These are phyloP conservation scores for Centropyge bicolor DNA, from an alignment of 2,797 vertebrate genomes.

Conservation along the genomic window DNA sequence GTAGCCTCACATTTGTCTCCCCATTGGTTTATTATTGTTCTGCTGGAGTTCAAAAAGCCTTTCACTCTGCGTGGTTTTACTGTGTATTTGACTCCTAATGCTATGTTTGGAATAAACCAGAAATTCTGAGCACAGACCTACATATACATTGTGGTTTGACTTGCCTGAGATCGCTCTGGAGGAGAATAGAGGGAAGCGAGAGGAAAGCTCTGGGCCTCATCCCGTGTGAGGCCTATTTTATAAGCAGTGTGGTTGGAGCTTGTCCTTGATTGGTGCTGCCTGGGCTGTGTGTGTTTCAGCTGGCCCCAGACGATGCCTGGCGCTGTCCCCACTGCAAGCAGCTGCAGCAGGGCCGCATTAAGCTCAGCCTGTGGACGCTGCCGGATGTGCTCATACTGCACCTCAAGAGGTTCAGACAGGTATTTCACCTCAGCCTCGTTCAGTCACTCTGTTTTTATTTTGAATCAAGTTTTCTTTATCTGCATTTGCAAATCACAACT, in stretches of 20 bases:
- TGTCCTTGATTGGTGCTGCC: conserved; percentile 59
- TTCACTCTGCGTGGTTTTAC: conserved; percentile 39
- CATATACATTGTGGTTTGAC: conserved; percentile 70
- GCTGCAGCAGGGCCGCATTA: conserved; percentile 99
- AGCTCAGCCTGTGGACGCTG: conserved; percentile 97
- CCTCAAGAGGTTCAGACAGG: conserved; percentile 98
- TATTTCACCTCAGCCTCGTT: conserved; percentile 62
- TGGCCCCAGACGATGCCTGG: conserved; percentile 98
- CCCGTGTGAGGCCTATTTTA: conserved; percentile 60
- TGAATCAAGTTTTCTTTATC: not conserved
- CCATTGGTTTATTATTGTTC: conserved; percentile 43
- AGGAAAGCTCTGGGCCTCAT: conserved; percentile 32
- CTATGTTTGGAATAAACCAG: conserved; percentile 66
- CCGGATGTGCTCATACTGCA: conserved; percentile 98
- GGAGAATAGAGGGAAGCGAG: conserved; percentile 33
- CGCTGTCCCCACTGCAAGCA: conserved; percentile 99
- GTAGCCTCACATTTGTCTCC: conserved; percentile 27
- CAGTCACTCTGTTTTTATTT: not conserved
- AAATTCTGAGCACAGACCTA: conserved; percentile 45
- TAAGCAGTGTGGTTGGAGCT: conserved; percentile 66
- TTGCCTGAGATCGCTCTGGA: conserved; percentile 43
- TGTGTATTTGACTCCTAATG: conserved; percentile 58
- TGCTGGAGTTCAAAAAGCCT: conserved; percentile 28
- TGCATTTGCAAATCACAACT: not conserved
- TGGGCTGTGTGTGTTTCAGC: conserved; percentile 83